phyloP scores from a whole-genome alignment of 2,888 invertebrate species.

The Nymphalis polychloros region DNA sequence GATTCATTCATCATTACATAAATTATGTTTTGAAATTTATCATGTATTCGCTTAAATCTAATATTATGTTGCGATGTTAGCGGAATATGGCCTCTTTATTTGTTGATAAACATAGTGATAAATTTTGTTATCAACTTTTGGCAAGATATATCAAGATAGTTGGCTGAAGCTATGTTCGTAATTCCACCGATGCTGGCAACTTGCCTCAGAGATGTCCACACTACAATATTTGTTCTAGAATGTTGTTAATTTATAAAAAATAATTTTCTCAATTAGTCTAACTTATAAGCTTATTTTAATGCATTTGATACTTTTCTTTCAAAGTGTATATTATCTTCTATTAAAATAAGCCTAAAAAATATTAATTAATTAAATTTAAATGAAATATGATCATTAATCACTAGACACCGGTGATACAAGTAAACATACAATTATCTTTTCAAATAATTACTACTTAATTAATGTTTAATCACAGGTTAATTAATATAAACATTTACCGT shows the following conservation, averaged over 20 bases:
- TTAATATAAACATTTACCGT: no score
- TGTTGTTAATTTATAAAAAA: slow-evolving; percentile 26
- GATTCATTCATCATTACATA: no score
- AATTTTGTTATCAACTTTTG: slow-evolving; percentile 24
- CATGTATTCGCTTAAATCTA: no score
- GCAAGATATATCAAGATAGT: slow-evolving; percentile 19
- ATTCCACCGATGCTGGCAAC: slow-evolving; percentile 26
- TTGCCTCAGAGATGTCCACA: slow-evolving; percentile 18
- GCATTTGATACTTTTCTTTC: not conserved
- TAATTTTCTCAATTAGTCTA: not conserved
- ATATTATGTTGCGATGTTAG: not conserved
- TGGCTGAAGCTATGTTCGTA: slow-evolving; percentile 2
- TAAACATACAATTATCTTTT: no score
- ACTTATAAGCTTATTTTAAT: not conserved
- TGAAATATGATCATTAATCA: no score
- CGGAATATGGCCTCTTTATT: slow-evolving; percentile 26
- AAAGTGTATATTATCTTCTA: no score
- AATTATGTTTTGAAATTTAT: no score
- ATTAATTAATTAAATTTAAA: no score
- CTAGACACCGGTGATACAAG: no score
- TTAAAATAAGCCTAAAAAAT: no score
- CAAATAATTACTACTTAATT: no score
- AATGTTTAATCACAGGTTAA: no score
- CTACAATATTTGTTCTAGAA: slow-evolving; percentile 24
- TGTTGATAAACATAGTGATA: slow-evolving; percentile 34